Percentiles rank a stretch among this genome's conserved stretches.
phyloP scores from a whole-genome alignment of 2,113 vertebrate genomes.

The Seriola dumerili region DNA sequence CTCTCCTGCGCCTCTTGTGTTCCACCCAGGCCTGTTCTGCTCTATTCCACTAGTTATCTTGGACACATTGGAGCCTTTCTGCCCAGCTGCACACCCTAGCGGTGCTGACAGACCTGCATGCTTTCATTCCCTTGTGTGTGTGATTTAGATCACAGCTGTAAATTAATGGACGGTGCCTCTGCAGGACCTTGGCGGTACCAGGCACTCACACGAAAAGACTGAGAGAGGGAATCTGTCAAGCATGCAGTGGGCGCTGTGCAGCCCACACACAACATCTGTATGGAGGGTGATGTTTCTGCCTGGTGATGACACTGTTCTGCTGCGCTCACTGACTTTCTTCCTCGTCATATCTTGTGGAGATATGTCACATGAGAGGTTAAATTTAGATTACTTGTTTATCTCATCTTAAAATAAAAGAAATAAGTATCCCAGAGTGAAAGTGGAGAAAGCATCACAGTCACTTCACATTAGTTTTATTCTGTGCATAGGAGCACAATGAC shows the following conservation, averaged over 20 bases:
- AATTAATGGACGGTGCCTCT: slow-evolving; percentile 16
- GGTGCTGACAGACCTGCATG: slow-evolving; percentile 31
- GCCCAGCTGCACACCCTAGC: background rate
- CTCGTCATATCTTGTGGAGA: background rate
- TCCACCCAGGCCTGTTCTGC: background rate
- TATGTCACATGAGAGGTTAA: background rate
- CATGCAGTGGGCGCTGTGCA: background rate
- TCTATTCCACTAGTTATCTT: slow-evolving; percentile 11
- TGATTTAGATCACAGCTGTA: slow-evolving; percentile 40
- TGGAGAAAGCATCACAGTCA: background rate
- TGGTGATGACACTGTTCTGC: slow-evolving; percentile 9
- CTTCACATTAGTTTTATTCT: background rate
- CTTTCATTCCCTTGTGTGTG: slow-evolving; percentile 10
- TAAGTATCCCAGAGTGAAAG: background rate
- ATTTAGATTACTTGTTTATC: background rate
- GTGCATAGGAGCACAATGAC: background rate
- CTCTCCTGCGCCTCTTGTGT: slow-evolving; percentile 2
- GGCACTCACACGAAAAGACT: background rate
- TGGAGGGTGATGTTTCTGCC: slow-evolving; percentile 8
- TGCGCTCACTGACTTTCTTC: background rate
- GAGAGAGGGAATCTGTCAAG: slow-evolving; percentile 18
- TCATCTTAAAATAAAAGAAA: background rate
- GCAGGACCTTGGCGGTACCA: slow-evolving; percentile 26
- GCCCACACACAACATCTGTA: background rate
- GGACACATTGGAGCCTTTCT: background rate